These are phyloP conservation scores for Magallana ariakensis DNA, from an alignment of 1,140 invertebrate genomes.

Conservation along the genomic window DNA sequence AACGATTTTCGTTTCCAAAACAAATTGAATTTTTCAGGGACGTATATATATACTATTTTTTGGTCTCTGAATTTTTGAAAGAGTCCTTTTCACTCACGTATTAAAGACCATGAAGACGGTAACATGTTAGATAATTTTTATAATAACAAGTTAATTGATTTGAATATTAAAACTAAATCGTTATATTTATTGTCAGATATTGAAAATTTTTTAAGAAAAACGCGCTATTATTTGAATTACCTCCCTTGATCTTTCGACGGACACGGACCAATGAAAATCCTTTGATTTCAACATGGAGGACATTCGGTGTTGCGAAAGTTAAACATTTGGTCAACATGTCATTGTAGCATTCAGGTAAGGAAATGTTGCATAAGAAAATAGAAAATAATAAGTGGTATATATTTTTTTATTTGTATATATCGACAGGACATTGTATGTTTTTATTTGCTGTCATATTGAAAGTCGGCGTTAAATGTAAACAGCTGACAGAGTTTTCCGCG, in stretches of 20 bases:
- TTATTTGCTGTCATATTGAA: neutral
- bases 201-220: too few species aligned
- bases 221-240: neutral
- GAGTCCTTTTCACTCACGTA: too few species aligned
- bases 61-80: too few species aligned
- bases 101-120: too few species aligned
- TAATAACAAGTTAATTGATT: too few species aligned
- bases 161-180: too few species aligned
- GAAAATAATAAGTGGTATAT: neutral
- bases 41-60: too few species aligned
- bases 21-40: too few species aligned
- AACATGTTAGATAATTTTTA: too few species aligned
- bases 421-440: neutral
- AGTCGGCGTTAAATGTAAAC: neutral
- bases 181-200: too few species aligned
- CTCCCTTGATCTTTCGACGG: conserved; percentile 22
- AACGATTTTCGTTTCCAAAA: too few species aligned
- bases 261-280: neutral
- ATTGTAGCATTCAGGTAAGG: conserved; percentile 4
- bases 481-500: neutral
- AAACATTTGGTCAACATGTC: neutral
- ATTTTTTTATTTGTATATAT: neutral
- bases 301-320: conserved; percentile 21
- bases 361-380: neutral
- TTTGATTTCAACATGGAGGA: conserved; percentile 17